Evolutionary conservation across 2,113 vertebrate genomes (phyloP), one percentile per base, ranked within the genome.

Genomic region (Odontesthes bonariensis): DNA sequence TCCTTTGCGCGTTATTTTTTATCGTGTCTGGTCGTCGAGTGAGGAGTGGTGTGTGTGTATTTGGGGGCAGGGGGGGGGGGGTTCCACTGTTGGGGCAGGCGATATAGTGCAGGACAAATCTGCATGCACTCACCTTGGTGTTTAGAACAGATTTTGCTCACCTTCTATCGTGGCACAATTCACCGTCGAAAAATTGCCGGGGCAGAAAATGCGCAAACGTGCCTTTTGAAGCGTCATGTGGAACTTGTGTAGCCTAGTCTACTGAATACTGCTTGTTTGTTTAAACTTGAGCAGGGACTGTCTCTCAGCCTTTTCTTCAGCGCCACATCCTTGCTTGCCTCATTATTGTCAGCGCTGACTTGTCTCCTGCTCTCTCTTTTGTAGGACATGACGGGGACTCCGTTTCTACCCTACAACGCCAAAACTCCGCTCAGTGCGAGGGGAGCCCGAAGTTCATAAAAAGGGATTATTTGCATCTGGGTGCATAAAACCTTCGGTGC

Each of bases 401-500:
- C 77, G 90, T 89, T 92, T 91, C 87, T 77, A 59, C 82, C 81
- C 87, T 85, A 82, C 89, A 86, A 79, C 89, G 87, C 88, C 87
- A 79, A 85, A 90, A 89, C 83, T 90, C 82, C 85, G 84, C 91
- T 93, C 87, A 88, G 84, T 80, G 87, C 91, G 90, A 92, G 87
- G 85, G 86, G 87, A 92, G 85, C 78, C 65, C 85, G 83, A 91
- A 93, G 91, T 92, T 93, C 92, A 88, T 93, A 92, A 92, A 69
- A 92, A 92, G 87, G 90, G 94, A 92, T 94, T 94, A 94, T 94
- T 94, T 92, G 85, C 88, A 89, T 93, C 84, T 90, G 88, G 91
- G 86, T 77, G 88, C 84, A 81, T 87, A 85, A 90, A 77, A 89
- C 83, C 91, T 88, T 88, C 91, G 79, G 83, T 91, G 89, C 85